phyloP scores from a whole-genome alignment of 2,797 vertebrate species.

The Ciconia nigra region DNA sequence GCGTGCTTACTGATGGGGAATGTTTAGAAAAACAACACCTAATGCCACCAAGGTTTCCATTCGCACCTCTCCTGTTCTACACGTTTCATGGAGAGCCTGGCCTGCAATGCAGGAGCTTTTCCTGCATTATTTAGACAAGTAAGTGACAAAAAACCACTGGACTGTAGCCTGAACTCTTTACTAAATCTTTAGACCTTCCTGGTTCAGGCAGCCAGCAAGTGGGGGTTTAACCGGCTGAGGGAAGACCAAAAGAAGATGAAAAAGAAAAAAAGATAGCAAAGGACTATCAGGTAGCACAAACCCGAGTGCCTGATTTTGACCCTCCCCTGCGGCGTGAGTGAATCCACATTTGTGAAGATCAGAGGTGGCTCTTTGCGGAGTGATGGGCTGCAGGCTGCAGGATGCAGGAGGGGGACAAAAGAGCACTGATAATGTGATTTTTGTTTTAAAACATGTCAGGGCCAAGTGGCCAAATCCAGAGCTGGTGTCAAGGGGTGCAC shows the following conservation, averaged over 20 bases:
- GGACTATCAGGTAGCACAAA: background rate
- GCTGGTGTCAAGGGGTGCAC: background rate
- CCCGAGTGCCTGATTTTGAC: background rate
- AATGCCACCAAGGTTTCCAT: constrained; percentile 52
- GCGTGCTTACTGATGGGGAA: constrained; percentile 28
- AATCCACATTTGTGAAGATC: background rate
- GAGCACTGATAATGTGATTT: background rate
- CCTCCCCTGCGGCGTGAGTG: background rate
- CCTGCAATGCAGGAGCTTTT: constrained; percentile 23
- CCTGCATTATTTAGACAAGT: constrained; percentile 44
- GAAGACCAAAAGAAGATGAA: background rate
- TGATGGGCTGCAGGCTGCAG: background rate
- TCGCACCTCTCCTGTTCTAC: constrained; percentile 27
- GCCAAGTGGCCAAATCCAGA: background rate
- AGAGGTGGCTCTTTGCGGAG: background rate
- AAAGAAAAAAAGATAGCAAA: background rate
- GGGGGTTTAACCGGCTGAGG: background rate
- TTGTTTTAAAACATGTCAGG: background rate
- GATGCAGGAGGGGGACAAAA: background rate
- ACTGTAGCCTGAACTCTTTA: background rate
- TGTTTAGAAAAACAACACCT: constrained; percentile 67
- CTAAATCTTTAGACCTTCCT: background rate
- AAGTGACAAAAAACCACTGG: constrained; percentile 36
- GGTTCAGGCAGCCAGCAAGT: background rate
- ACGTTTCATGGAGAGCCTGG: background rate